Conservation (phyloP, 2,888 invertebrate species). For the Pollenia amentaria region DNA sequence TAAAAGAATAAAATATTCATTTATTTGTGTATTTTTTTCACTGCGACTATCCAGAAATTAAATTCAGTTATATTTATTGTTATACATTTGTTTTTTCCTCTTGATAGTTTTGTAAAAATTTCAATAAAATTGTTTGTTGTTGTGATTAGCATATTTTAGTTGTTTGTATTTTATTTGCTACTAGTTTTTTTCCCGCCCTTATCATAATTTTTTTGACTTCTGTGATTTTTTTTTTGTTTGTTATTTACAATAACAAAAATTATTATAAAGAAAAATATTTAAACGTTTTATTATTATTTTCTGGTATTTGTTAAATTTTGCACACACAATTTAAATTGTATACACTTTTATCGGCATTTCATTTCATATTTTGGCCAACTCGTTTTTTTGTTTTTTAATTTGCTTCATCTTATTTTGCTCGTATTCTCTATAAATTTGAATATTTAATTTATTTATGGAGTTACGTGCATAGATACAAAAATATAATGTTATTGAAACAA, state of each 20-base stretch:
- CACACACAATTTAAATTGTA: conserved; percentile 28
- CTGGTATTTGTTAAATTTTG: conserved; percentile 1
- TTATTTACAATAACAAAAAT: neutral
- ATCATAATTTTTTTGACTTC: conserved; percentile 23
- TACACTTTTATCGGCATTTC: conserved; percentile 44
- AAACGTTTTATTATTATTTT: neutral
- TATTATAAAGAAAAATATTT: neutral
- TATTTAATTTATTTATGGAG: conserved; percentile 56
- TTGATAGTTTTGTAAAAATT: conserved; percentile 28
- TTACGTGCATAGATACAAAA: neutral
- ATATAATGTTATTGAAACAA: conserved; percentile 14
- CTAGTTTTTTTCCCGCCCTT: conserved; percentile 9
- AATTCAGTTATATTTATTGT: neutral
- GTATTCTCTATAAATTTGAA: conserved; percentile 51
- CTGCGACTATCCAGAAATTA: neutral
- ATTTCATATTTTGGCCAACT: conserved; percentile 17
- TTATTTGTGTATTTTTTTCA: neutral
- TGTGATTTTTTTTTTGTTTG: neutral
- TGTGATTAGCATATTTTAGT: conserved; percentile 45
- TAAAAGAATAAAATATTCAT: neutral
- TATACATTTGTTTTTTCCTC: neutral
- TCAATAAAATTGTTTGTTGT: conserved; percentile 51
- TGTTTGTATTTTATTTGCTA: neutral
- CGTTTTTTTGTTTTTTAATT: conserved; percentile 18
- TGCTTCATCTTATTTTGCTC: conserved; percentile 2